phyloP scores from a whole-genome alignment of 1,140 invertebrate species.

The Amphibalanus amphitrite region DNA sequence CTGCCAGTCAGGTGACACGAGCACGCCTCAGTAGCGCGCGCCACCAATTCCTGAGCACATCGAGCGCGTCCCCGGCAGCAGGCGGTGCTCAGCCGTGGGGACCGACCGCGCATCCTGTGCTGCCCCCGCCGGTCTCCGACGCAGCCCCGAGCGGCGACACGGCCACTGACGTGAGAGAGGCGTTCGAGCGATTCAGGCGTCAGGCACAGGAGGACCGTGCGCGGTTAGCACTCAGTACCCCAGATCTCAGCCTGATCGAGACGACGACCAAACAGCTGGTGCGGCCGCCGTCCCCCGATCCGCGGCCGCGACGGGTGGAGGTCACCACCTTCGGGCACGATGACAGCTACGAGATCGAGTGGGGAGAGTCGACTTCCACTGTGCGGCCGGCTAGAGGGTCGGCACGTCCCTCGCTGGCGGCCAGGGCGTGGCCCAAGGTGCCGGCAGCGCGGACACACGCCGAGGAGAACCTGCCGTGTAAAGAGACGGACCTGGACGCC shows the following conservation, averaged over 20 bases:
- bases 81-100: no score
- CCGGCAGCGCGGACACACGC: constrained; percentile 42
- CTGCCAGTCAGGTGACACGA: background rate
- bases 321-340: no score
- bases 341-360: no score
- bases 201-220: constrained; percentile 19
- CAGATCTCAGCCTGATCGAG: constrained; percentile 19
- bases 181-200: constrained; percentile 17
- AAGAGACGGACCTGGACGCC: constrained; percentile 28
- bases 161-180: constrained; percentile 11
- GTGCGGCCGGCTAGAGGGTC: constrained; percentile 3
- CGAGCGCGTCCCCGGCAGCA: background rate
- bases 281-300: constrained; percentile 9
- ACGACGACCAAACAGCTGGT: constrained; percentile 22
- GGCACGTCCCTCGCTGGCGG: constrained; percentile 11
- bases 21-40: background rate
- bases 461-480: constrained; percentile 10
- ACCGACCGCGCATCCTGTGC: no score
- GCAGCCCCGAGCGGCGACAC: no score
- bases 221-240: constrained; percentile 20
- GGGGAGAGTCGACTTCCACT: no score
- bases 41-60: background rate
- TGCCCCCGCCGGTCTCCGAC: background rate
- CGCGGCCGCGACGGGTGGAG: background rate
- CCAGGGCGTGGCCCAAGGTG: constrained; percentile 57